These are phyloP conservation scores for Ostrea denselamellosa DNA, from an alignment of 1,140 invertebrate species.

Conservation along the genomic window DNA sequence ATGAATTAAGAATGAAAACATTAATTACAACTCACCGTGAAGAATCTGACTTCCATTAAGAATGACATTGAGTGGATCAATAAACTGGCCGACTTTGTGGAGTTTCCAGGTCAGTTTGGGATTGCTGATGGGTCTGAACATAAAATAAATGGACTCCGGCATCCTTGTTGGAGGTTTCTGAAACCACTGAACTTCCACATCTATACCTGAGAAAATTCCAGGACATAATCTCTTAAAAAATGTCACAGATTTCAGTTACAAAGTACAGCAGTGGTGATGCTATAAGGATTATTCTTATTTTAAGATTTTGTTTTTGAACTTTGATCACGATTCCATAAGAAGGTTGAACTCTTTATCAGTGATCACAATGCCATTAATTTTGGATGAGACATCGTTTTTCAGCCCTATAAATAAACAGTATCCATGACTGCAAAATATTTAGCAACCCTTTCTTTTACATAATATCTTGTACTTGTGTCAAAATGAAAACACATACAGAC, in stretches of 20 bases:
- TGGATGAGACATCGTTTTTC: no score
- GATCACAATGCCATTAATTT: no score
- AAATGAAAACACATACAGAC: no score
- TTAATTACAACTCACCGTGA: constrained; percentile 60
- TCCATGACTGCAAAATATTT: no score
- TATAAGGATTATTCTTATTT: neutral
- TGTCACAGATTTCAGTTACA: neutral
- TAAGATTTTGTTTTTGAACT: neutral
- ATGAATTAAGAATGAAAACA: no score
- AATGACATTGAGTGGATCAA: constrained; percentile 69
- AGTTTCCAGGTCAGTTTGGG: constrained; percentile 59
- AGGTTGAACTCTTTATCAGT: no score
- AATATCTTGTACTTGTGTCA: no score
- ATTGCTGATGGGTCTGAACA: constrained; percentile 60
- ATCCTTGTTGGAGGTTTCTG: constrained; percentile 69
- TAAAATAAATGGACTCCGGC: constrained; percentile 67
- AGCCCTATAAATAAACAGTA: no score
- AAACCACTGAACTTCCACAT: constrained; percentile 64
- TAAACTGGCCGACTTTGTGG: constrained; percentile 63
- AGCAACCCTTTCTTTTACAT: no score
- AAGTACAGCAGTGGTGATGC: neutral
- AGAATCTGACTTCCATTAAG: constrained; percentile 70
- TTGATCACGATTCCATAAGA: no score
- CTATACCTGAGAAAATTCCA: constrained; percentile 51
- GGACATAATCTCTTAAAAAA: neutral